A percentile compares a stretch with the other conserved stretches of the same genome.
phyloP scores from a whole-genome alignment of 2,113 vertebrate species.

The Bambusicola thoracicus region DNA sequence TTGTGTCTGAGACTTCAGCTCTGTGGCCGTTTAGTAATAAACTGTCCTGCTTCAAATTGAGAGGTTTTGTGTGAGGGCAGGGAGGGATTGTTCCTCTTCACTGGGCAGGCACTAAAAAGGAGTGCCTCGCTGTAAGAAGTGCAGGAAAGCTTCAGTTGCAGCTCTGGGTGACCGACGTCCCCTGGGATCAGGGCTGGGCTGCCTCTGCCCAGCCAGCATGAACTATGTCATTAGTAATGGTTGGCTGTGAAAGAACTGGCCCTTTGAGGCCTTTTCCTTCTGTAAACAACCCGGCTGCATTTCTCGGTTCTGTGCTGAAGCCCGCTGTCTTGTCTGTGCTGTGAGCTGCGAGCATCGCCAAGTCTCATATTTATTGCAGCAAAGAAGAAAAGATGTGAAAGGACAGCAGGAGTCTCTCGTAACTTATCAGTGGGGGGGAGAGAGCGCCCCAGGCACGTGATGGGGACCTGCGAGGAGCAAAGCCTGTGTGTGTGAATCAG shows the following conservation, averaged over 20 bases:
- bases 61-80: background rate
- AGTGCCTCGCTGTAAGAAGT: fast-evolving
- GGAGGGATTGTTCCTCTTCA: background rate
- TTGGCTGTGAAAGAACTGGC: background rate
- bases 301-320: slow-evolving; percentile 39
- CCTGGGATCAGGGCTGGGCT: background rate
- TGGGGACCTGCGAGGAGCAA: background rate
- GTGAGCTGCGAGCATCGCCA: slow-evolving; percentile 49
- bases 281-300: background rate
- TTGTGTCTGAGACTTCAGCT: background rate
- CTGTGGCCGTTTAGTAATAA: background rate
- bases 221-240: background rate
- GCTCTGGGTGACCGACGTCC: background rate
- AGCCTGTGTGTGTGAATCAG: background rate
- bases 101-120: fast-evolving
- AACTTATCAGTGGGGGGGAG: background rate
- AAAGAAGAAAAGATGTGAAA: slow-evolving; percentile 26
- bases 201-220: too few species aligned
- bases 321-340: slow-evolving; percentile 31
- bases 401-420: slow-evolving; percentile 5
- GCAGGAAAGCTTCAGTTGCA: background rate
- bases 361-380: slow-evolving; percentile 63
- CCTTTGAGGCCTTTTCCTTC: background rate
- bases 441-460: background rate
- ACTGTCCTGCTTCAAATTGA: background rate